phyloP scores from a whole-genome alignment of 2,888 invertebrate genomes.

The Crocallis elinguaria region DNA sequence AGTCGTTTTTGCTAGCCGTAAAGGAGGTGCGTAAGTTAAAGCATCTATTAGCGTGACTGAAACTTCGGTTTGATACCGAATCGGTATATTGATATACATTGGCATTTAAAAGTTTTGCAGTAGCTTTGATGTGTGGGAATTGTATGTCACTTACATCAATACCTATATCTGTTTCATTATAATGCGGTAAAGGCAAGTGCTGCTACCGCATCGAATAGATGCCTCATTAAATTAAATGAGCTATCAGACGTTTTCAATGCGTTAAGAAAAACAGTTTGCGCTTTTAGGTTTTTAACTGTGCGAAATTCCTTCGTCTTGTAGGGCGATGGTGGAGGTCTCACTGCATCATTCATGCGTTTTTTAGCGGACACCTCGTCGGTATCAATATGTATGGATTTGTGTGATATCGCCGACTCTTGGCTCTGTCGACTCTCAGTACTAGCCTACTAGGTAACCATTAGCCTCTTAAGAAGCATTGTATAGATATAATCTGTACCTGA shows the following conservation, averaged over 20 bases:
- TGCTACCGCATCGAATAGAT: constrained; percentile 45
- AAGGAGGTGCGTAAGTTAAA: constrained; percentile 21
- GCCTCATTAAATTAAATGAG: constrained; percentile 78
- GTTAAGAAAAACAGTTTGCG: constrained; percentile 65
- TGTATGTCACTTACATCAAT: constrained; percentile 13
- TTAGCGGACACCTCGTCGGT: constrained; percentile 77
- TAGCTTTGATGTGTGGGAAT: not conserved
- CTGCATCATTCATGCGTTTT: constrained; percentile 83
- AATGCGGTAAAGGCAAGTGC: constrained; percentile 29
- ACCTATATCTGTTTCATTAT: constrained; percentile 27
- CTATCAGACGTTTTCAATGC: constrained; percentile 73
- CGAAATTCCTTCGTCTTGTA: constrained; percentile 78
- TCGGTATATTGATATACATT: constrained; percentile 1
- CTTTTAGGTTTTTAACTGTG: constrained; percentile 72
- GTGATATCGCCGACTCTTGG: constrained; percentile 65
- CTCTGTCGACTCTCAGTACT: constrained; percentile 9
- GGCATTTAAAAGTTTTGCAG: constrained; percentile 8
- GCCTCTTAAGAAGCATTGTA: not conserved
- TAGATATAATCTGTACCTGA: not conserved
- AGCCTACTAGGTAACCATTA: constrained; percentile 23
- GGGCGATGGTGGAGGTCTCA: constrained; percentile 71
- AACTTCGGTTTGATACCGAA: constrained; percentile 2
- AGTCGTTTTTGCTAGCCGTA: constrained; percentile 49
- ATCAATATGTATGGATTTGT: constrained; percentile 77
- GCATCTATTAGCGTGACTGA: constrained; percentile 12